These are phyloP conservation scores for Rhadinocentrus ornatus DNA, from an alignment of 2,797 vertebrate species.

Conservation along the genomic window DNA sequence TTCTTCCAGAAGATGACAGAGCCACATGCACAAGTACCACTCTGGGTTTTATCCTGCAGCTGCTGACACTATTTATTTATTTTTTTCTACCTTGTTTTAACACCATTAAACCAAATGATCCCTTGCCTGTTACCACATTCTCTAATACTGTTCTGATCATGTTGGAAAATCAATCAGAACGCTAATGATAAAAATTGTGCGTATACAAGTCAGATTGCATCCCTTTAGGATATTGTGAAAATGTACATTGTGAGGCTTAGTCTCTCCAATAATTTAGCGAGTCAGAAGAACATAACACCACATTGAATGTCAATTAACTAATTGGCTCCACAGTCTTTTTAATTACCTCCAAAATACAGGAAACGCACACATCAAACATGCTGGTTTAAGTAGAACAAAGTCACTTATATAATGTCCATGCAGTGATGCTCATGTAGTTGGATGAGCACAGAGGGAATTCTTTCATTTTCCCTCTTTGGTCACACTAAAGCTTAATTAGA, in stretches of 20 bases:
- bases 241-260: not conserved
- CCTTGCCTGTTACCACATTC: constrained; percentile 9
- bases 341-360: constrained; percentile 46
- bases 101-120: constrained; percentile 36
- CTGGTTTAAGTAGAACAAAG: constrained; percentile 51
- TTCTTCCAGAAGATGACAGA: constrained; percentile 55
- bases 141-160: constrained; percentile 26
- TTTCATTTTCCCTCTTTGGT: constrained; percentile 71
- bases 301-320: constrained; percentile 34
- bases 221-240: constrained; percentile 9
- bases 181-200: constrained; percentile 1
- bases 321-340: constrained; percentile 47
- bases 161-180: constrained; percentile 22
- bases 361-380: constrained; percentile 44
- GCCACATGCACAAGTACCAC: constrained; percentile 43
- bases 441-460: constrained; percentile 69
- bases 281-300: constrained; percentile 2
- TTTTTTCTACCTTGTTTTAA: constrained; percentile 27
- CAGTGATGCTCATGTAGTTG: constrained; percentile 65
- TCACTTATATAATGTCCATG: constrained; percentile 55
- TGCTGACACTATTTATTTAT: constrained; percentile 43
- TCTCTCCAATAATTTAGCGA: constrained; percentile 31
- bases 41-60: constrained; percentile 48
- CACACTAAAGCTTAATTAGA: constrained; percentile 75
- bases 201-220: constrained; percentile 10